Evolutionary conservation across 2,113 vertebrate genomes (phyloP).

Genomic region (Aldabrachelys gigantea): DNA sequence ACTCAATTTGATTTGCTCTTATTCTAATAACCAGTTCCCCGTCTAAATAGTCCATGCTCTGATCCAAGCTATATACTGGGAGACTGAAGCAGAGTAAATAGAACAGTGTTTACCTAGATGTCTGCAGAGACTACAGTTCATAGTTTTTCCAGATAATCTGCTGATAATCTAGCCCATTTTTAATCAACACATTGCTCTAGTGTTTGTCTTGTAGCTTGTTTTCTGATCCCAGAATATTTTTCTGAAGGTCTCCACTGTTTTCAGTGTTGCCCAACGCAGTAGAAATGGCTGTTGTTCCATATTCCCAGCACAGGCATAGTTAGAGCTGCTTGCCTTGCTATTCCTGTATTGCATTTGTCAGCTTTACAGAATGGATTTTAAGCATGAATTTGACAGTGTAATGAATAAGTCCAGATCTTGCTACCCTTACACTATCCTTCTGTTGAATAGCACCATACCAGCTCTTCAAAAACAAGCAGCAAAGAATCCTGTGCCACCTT

Average conservation of each 20-base stretch:
- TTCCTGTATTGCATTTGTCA: neutral
- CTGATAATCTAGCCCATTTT: neutral
- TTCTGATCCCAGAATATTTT: neutral
- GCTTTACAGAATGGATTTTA: neutral
- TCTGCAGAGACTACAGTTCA: neutral
- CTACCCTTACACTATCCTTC: too few relatives aligned
- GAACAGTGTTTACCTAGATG: neutral
- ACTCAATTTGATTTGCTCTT: neutral
- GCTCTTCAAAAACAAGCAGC: too few relatives aligned
- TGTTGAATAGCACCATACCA: neutral
- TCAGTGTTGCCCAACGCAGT: neutral
- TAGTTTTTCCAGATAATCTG: neutral
- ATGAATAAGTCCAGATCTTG: neutral
- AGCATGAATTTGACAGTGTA: neutral
- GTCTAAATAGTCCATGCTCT: neutral
- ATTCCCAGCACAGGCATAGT: neutral
- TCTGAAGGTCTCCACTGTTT: neutral
- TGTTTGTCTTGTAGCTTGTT: neutral
- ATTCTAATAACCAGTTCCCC: neutral
- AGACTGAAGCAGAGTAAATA: neutral
- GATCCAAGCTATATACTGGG: neutral
- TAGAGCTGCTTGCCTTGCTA: neutral
- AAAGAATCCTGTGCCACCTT: too few relatives aligned
- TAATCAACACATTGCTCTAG: neutral
- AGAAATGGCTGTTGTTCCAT: neutral